These are phyloP conservation scores for Tadarida brasiliensis DNA, from an alignment of 2,797 vertebrate species.

Conservation along the genomic window DNA sequence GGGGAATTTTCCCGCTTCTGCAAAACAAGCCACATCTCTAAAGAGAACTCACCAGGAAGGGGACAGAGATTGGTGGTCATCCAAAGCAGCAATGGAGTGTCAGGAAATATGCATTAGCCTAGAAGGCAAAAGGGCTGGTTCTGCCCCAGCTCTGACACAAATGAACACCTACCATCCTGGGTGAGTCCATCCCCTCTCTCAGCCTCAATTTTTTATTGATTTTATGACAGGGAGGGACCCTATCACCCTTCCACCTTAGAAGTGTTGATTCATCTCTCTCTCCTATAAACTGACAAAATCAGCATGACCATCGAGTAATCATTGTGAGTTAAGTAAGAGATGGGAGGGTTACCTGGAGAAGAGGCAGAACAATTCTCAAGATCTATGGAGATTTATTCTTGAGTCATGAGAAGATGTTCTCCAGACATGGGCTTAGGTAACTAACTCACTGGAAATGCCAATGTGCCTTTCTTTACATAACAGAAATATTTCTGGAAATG, in stretches of 20 bases:
- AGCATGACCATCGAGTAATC: background rate
- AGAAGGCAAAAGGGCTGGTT: background rate
- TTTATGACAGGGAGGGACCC: conserved; percentile 2
- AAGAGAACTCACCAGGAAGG: background rate
- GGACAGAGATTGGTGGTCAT: background rate
- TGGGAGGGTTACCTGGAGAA: background rate
- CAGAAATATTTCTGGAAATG: conserved; percentile 10
- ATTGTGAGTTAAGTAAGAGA: background rate
- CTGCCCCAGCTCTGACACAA: background rate
- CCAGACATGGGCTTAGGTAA: background rate
- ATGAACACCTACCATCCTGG: background rate
- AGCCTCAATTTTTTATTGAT: background rate
- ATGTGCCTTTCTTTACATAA: background rate
- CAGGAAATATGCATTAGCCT: background rate
- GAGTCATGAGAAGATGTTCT: background rate
- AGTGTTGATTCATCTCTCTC: conserved; percentile 45
- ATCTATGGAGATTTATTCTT: background rate
- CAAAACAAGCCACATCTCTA: background rate
- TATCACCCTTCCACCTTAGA: background rate
- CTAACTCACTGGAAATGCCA: background rate
- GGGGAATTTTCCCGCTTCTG: background rate
- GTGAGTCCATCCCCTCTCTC: background rate
- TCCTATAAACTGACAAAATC: conserved; percentile 11
- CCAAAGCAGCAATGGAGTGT: background rate
- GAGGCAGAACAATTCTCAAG: background rate